Base-by-base conservation (phyloP, 2,797 vertebrate genomes). In the Adrianichthys oophorus region DNA sequence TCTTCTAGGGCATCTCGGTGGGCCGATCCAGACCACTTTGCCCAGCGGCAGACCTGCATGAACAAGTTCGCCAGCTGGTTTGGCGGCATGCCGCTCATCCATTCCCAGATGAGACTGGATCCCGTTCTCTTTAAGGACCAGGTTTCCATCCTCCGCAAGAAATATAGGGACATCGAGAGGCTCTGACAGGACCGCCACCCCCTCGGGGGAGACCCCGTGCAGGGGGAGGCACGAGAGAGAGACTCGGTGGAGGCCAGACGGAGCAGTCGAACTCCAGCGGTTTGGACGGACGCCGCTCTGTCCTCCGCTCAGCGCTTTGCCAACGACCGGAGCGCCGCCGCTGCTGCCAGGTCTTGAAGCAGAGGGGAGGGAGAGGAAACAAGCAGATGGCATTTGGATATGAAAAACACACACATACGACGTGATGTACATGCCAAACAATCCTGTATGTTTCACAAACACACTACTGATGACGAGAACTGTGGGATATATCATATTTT, bases 41-140 rank as follows among this genome's bases (percentile, higher is more conserved):
- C 97, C 87, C 97, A 99, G 92, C 92, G 97, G 74, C 97, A 99
- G 90, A 98, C 94, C 88, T 99, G 97, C 93, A 98, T 98, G 96
- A 98, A 99, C 90, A 96, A 95, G 75, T 99, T 99, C 48, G 95
- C 97, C 95, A 98, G 94, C 95, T 98, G 96, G 96, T 98, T 99
- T 95, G 97, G 97, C 95, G 93, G 91, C 90, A 99, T 99, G 97
- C 96, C 97, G 64, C 94, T 99, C 89, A 94, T 96, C 86, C 95
- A 98, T 87, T 98, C 97, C 45, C 96, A 97, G 91, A 98, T 98
- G 96, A 94, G 97, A 82, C 94, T 98, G 61, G 97, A 99, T 85
- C 97, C 97, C 0, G 93, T 99, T 78, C 95, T 99, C 76, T 99
- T 99, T 83, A 98, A 98, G 93, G 97, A 99, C 91, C 97, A 98